Conservation (phyloP, 1,140 invertebrate species). For the Ditylenchus dipsaci region DNA sequence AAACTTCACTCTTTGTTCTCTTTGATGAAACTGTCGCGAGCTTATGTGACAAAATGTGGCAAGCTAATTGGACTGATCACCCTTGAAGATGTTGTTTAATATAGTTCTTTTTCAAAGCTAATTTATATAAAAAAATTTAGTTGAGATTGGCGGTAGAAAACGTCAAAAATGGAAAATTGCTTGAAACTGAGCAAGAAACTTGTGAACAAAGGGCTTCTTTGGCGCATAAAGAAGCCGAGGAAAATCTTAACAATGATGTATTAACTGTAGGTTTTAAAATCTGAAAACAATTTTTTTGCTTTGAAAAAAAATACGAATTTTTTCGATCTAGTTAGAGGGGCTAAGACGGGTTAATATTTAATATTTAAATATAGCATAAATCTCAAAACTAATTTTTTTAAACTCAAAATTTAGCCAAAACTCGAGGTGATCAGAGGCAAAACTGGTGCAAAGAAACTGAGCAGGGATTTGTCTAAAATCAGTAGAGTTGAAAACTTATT, state of each 20-base stretch:
- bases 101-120: not conserved
- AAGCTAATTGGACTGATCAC: constrained; percentile 88
- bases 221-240: constrained; percentile 3
- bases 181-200: not conserved
- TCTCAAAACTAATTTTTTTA: not conserved
- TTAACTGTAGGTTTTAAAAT: not conserved
- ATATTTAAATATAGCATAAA: not conserved
- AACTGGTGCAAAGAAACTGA: not conserved
- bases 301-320: too few species aligned
- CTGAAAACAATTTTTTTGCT: too few species aligned
- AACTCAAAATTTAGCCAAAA: not conserved
- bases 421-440: not conserved
- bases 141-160: constrained; percentile 35
- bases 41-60: constrained; percentile 93
- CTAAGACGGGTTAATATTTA: too few species aligned
- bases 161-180: constrained; percentile 32
- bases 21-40: constrained; percentile 90
- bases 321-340: too few species aligned
- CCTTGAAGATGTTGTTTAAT: constrained; percentile 75
- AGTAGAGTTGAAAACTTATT: too few species aligned
- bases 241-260: constrained; percentile 8
- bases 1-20: constrained; percentile 94
- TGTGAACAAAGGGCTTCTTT: not conserved
- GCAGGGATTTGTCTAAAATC: too few species aligned
- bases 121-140: constrained; percentile 28